These are phyloP conservation scores for Ephestia elutella DNA, from an alignment of 1,140 invertebrate species.

Conservation along the genomic window DNA sequence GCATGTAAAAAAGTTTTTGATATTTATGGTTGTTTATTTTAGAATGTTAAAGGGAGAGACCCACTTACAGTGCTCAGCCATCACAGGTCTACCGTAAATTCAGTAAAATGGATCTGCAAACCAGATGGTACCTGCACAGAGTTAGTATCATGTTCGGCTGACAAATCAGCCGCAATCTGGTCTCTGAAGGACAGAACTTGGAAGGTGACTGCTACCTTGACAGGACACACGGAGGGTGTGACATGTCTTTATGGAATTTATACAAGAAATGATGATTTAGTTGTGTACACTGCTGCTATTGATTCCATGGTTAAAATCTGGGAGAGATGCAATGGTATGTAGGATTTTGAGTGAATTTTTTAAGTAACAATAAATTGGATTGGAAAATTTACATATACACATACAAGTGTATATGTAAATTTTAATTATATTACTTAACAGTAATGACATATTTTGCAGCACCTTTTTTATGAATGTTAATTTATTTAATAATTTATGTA, in stretches of 20 bases:
- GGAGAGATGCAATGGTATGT: conserved; percentile 62
- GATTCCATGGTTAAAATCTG: conserved; percentile 80
- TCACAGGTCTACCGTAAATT: conserved; percentile 77
- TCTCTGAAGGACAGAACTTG: conserved; percentile 48
- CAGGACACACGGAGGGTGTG: conserved; percentile 76
- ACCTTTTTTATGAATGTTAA: too few species aligned
- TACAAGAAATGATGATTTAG: conserved; percentile 42
- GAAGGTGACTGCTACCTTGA: conserved; percentile 64
- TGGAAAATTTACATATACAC: too few species aligned
- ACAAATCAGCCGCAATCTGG: conserved; percentile 86
- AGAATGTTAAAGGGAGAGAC: conserved; percentile 45
- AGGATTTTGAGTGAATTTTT: conserved; percentile 12
- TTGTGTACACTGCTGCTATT: conserved; percentile 78
- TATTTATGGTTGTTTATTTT: conserved; percentile 19
- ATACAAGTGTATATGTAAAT: too few species aligned
- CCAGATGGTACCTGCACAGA: conserved; percentile 58
- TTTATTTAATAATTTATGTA: too few species aligned
- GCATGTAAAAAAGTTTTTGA: too few species aligned
- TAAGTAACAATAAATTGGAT: too few species aligned
- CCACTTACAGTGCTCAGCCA: conserved; percentile 48
- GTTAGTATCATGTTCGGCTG: conserved; percentile 84
- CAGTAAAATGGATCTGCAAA: conserved; percentile 83
- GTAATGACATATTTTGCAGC: too few species aligned
- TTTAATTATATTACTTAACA: too few species aligned
- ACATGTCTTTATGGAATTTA: conserved; percentile 78